Base-by-base conservation (phyloP, 1,140 invertebrate species). In the Drosophila littoralis region DNA sequence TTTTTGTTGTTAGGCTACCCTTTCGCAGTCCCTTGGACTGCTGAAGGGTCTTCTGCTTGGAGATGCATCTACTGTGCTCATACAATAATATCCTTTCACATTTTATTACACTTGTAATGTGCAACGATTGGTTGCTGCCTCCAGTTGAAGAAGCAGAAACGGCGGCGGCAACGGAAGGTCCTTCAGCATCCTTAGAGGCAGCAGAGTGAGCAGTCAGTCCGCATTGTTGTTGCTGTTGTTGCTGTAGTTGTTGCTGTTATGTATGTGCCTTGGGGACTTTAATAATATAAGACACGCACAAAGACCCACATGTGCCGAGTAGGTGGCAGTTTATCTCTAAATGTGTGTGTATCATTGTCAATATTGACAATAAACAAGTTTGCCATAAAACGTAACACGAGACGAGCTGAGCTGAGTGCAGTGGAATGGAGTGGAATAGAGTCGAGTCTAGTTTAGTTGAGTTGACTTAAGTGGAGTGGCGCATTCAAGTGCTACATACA, bases 321-420 rank as follows among this genome's bases (percentile, higher is more conserved):
- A 71, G 67, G 52, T 71, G 67, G 51, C 58, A 69, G 52, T 61
- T 50, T 72, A 28, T 55, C 43, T 69, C 40, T 54, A 22, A 40
- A 22, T 51, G 40, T 64, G 55, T 48, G 59, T 50, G 67, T 81
- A 73, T 79, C 82, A 86, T 79, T 89, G 84, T 89, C 84, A 89
- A 89, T 89, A 89, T 89, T 89, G 84, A 89, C 85, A 89, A 81
- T 90, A 89, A 89, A 89, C 85, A 89, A 89, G 85, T 90, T 88
- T 90, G 84, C 84, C 68, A 84, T 84, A 89, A 84, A 88, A 84
- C 50, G 68, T 80, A 79, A 84, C 77, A 89, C 51, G 76, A 73
- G 64, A 28, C 59, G 50, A 46, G 35, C 22, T 22, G 22, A 22
- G 12, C n/a, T 10, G 28, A 43, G 57, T 32, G 22, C 22, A 59